Evolutionary conservation across 2,888 invertebrate species (phyloP), one percentile per base, ranked within the genome.

Genomic region (Molanna angustata): DNA sequence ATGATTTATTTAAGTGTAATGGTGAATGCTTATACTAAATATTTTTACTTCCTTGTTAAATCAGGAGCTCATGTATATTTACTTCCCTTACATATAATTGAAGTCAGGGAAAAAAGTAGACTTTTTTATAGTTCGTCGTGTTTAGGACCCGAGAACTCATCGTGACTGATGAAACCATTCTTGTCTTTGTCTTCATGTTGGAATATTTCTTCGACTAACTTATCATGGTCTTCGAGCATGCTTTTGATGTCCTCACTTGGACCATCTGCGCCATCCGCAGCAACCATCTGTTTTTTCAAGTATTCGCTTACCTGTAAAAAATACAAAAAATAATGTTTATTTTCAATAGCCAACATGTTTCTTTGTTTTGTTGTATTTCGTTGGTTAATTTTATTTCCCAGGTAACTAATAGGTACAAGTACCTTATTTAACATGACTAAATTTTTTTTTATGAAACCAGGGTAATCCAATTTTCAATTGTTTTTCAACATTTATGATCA

Each of bases 131-230:
- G 86, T 74, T 96, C 97, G 70, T 97, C 97, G 72, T 96, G 96
- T 70, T 97, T 96, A 13, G 96, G 95, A 2, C 95, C 96, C 19
- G 93, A 94, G 79, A 97, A 97, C 73, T 97, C 96, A 43, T 90
- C 90, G 73, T 93, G 92, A 59, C 95, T 94, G 64, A 97, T 96
- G 74, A 85, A 92, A 56, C 96, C 96, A 67, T 97, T 95, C 71
- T 92, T 93, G 73, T 97, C 94, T 70, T 90, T 92, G 70, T 97
- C 96, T 71, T 97, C 96, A 69, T 95, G 94, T 68, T 93, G 91
- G 84, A 97, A 96, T 66, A 97, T 95, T 71, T 96, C 95, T 66
- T 94, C 92, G 4, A 96, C 92, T 51, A 96, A 82, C 68, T 94
- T 94, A 70, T 94, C 92, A 70, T 95, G 91, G 66, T 92, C 88